A percentile compares a stretch with the other conserved stretches of the same genome.
Evolutionary conservation across 2,888 invertebrate genomes (phyloP).

Genomic region (Eupithecia abbreviata): DNA sequence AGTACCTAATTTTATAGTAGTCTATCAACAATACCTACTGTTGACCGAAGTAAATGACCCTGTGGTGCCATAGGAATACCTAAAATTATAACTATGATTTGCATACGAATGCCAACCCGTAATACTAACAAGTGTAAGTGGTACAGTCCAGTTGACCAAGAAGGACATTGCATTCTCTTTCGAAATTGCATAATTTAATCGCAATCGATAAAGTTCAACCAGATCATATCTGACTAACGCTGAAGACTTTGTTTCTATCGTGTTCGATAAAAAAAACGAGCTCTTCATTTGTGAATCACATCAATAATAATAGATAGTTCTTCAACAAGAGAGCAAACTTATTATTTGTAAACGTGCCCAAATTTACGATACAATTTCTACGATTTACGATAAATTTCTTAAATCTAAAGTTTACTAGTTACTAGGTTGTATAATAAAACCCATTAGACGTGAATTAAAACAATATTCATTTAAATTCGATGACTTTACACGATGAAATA

Average conservation of each 20-base stretch:
- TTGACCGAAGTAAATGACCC: neutral
- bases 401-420: too few species aligned
- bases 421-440: neutral
- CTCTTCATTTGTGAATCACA: neutral
- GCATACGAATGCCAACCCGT: neutral
- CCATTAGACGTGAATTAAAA: neutral
- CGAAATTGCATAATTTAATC: conserved; percentile 68
- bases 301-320: neutral
- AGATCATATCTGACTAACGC: conserved; percentile 11
- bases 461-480: neutral
- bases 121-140: conserved; percentile 48
- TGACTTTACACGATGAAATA: neutral
- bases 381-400: too few species aligned
- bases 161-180: conserved; percentile 62
- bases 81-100: neutral
- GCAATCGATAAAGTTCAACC: conserved; percentile 33
- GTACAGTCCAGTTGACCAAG: conserved; percentile 58
- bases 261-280: neutral
- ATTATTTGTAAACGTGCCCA: neutral
- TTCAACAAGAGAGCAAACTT: neutral
- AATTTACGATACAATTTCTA: too few species aligned
- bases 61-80: neutral
- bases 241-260: neutral
- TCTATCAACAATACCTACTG: too few species aligned
- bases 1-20: too few species aligned